Evolutionary conservation across 2,113 vertebrate genomes (phyloP).

Genomic region (Acrocephalus kingi): DNA sequence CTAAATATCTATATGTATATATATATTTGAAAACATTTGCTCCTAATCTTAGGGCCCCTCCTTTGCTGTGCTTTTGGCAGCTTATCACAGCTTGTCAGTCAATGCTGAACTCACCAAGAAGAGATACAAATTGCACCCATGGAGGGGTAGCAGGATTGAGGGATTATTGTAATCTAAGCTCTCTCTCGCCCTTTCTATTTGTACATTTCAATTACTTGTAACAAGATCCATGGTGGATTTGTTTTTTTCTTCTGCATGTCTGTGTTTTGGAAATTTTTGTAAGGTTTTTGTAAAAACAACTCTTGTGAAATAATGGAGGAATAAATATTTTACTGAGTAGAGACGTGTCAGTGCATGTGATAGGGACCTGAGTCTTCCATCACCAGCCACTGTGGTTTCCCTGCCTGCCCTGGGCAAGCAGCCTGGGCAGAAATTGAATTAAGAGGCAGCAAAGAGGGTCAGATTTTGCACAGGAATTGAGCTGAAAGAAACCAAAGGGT

Average conservation of each 20-base stretch:
- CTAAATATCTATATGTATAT: constrained; percentile 60
- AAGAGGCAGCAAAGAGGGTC: background rate
- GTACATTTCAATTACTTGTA: constrained; percentile 46
- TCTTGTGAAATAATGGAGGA: constrained; percentile 67
- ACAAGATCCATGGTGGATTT: background rate
- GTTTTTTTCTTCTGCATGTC: constrained; percentile 40
- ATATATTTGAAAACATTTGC: constrained; percentile 52
- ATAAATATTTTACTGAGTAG: constrained; percentile 68
- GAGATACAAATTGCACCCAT: background rate
- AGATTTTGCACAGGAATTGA: background rate
- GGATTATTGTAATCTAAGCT: constrained; percentile 24
- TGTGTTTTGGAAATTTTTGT: constrained; percentile 52
- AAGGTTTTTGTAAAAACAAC: constrained; percentile 58
- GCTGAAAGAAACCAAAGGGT: background rate
- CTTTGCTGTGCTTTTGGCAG: constrained; percentile 28
- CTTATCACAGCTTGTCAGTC: background rate
- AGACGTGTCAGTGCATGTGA: background rate
- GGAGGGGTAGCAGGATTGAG: background rate
- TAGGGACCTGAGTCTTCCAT: background rate
- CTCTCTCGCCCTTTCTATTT: constrained; percentile 7
- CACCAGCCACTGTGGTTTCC: background rate
- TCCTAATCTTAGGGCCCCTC: constrained; percentile 8
- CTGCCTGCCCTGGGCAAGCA: background rate
- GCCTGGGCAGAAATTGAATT: background rate
- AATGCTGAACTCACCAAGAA: background rate